phyloP scores from a whole-genome alignment of 2,797 vertebrate genomes.

The Hapalemur alaotrensis region DNA sequence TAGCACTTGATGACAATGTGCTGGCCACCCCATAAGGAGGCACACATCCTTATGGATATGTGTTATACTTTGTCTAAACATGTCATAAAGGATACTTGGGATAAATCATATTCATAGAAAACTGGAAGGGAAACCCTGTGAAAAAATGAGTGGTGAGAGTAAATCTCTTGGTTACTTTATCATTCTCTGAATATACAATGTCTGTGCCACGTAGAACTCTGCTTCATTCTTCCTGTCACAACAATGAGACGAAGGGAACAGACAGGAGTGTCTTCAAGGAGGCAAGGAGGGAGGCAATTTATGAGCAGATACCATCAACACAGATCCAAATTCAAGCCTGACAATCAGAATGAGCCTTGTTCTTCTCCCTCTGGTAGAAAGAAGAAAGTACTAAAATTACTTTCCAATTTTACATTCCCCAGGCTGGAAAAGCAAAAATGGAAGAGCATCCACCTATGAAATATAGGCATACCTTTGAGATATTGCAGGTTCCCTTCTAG shows the following conservation, averaged over 20 bases:
- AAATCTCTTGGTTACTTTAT: too few relatives aligned
- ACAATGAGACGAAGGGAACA: not conserved
- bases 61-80: not conserved
- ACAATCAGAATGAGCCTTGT: not conserved
- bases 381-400: not conserved
- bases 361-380: not conserved
- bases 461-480: not conserved
- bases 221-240: not conserved
- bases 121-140: not conserved
- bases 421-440: not conserved
- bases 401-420: not conserved
- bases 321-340: not conserved
- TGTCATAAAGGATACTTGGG: not conserved
- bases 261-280: not conserved
- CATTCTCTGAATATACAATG: not conserved
- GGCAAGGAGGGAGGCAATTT: not conserved
- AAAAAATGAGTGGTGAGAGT: not conserved
- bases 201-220: not conserved
- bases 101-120: not conserved
- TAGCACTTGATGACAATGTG: not conserved
- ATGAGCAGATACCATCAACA: rapidly evolving
- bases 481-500: not conserved
- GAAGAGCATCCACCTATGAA: not conserved
- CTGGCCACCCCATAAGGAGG: not conserved
- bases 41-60: rapidly evolving